Evolutionary conservation across 2,113 vertebrate species (phyloP), one percentile per base, ranked within the genome.

Genomic region (Elgaria multicarinata): DNA sequence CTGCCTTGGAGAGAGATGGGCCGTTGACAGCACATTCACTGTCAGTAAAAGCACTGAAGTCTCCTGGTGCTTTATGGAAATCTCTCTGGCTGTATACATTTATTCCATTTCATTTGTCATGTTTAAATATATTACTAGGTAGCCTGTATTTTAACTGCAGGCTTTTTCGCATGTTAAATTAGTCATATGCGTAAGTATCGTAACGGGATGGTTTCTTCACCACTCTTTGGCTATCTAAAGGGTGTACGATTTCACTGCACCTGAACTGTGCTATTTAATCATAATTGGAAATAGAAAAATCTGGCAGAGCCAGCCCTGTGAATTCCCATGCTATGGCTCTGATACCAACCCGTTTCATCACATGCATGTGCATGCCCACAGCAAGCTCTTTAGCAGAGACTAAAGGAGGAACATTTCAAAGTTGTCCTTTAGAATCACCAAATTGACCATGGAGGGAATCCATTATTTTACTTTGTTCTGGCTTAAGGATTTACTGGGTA

Each of bases 1-100:
- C 98, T 99, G 99, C 98, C 98, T 98, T 97, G 96, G 88, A 98
- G 98, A 98, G 98, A 98, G 98, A 98, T 93, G 92, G 96, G 97
- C 97, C 94, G 90, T 95, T 97, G 97, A 97, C 95, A 96, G 97
- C 16, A 92, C 92, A 96, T 96, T 93, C 96, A 93, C 96, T 97
- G 97, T 97, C 97, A 98, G 97, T 97, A 96, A n/a, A 92, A 97
- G 96, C 79, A 86, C 53, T 86, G 39, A 62, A 82, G 95, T 84
- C 95, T 94, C 89, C 92, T 92, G 91, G 88, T 91, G 94, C 89
- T 96, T 96, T 95, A 89, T 91, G 87, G 71, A 90, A 97, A 89
- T 93, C 96, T 95, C 96, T 75, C 93, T 91, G 33, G 92, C 96
- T 95, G 91, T 96, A 96, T 96, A 96, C 96, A 97, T 97, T 97